Evolutionary conservation across 2,797 vertebrate species (phyloP).

Genomic region (Aplochiton taeniatus): DNA sequence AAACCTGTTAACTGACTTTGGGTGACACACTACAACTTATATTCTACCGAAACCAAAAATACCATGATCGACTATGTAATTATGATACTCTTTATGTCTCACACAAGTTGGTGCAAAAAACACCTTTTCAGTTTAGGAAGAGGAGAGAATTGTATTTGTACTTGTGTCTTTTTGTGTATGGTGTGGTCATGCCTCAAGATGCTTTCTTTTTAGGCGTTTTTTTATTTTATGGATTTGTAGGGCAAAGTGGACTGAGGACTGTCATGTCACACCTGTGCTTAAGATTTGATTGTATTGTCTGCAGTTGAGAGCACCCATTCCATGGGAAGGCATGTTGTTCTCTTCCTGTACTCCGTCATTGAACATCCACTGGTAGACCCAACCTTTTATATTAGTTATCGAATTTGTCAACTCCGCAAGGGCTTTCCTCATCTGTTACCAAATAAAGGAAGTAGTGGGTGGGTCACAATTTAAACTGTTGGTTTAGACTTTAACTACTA

Average conservation of each 20-base stretch:
- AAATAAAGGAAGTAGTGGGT: conserved; percentile 75
- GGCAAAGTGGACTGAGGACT: conserved; percentile 46
- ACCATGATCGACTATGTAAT: conserved; percentile 72
- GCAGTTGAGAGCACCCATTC: conserved; percentile 44
- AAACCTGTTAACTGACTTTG: conserved; percentile 53
- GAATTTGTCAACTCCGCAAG: conserved; percentile 70
- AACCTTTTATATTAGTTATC: conserved; percentile 33
- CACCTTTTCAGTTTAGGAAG: conserved; percentile 66
- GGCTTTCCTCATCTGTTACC: conserved; percentile 78
- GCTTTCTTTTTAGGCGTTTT: conserved; percentile 41
- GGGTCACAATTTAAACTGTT: conserved; percentile 60
- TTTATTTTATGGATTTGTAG: conserved; percentile 35
- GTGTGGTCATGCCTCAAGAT: conserved; percentile 65
- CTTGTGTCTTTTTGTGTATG: conserved; percentile 64
- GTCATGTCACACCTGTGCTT: conserved; percentile 59
- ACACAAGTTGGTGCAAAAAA: conserved; percentile 60
- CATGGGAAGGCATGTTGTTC: conserved; percentile 54
- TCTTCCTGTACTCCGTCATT: conserved; percentile 40
- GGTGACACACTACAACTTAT: conserved; percentile 71
- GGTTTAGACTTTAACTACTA: conserved; percentile 63
- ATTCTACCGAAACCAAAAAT: conserved; percentile 81
- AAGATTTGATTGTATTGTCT: conserved; percentile 65
- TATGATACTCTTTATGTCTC: conserved; percentile 65
- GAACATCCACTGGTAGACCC: conserved; percentile 42
- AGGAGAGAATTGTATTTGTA: conserved; percentile 72